These are phyloP conservation scores for Platycercus adscitus DNA, from an alignment of 2,113 vertebrate species.

Conservation along the genomic window DNA sequence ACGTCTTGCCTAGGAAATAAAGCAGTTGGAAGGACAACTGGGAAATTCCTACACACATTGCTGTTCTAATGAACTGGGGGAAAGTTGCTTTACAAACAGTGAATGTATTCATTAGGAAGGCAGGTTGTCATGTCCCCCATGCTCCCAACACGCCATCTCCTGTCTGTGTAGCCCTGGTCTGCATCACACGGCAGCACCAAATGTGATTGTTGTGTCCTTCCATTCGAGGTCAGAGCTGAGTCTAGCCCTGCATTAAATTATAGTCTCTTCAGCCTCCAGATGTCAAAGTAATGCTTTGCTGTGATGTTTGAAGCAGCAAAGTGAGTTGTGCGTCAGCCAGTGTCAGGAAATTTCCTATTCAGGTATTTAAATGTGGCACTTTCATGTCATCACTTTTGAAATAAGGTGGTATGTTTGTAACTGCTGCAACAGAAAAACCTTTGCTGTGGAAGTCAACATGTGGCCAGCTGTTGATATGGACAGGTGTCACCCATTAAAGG, in stretches of 20 bases:
- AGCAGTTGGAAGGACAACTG: background rate
- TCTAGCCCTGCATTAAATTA: background rate
- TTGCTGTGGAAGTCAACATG: background rate
- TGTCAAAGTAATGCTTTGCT: background rate
- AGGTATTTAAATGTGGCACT: background rate
- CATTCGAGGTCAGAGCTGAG: fast-evolving
- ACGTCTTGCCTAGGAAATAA: background rate
- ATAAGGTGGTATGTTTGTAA: background rate
- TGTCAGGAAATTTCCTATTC: background rate
- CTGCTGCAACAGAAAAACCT: background rate
- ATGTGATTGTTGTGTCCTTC: background rate
- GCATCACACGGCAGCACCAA: fast-evolving
- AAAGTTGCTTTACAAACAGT: background rate
- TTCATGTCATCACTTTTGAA: background rate
- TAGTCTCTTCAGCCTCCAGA: background rate
- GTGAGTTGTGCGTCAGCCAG: background rate
- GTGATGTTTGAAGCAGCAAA: background rate
- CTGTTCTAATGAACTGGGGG: background rate
- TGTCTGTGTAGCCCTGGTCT: background rate
- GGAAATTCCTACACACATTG: background rate
- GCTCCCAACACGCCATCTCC: background rate
- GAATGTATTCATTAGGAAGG: background rate
- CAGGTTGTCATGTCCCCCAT: background rate
- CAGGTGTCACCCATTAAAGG: background rate
- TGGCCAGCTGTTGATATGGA: background rate